Conservation (phyloP, 2,113 vertebrate species). For the Apteryx mantelli region DNA sequence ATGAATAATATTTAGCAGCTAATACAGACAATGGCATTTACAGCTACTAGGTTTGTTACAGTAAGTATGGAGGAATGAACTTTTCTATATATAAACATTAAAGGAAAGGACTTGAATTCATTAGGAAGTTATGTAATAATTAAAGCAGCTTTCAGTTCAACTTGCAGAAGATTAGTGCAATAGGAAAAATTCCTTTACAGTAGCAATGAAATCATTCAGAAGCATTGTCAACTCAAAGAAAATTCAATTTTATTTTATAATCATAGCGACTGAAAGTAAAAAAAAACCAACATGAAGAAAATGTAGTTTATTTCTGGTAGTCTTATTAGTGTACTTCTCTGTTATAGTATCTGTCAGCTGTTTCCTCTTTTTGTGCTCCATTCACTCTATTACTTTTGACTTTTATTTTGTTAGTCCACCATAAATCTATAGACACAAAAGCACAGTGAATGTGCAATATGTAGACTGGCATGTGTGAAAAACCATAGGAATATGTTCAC, state of each 20-base stretch:
- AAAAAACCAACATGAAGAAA: not conserved
- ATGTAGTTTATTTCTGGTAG: not conserved
- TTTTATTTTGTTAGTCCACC: conserved; percentile 25
- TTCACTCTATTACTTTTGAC: not conserved
- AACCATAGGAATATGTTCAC: conserved; percentile 7
- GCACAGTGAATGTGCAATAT: conserved; percentile 46
- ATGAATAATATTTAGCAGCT: conserved; percentile 56
- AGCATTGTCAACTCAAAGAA: not conserved
- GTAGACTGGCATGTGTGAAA: conserved; percentile 26
- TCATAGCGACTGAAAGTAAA: not conserved
- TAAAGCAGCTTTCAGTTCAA: not conserved
- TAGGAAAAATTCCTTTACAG: conserved; percentile 7
- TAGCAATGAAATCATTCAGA: conserved; percentile 20
- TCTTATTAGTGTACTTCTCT: conserved; percentile 11
- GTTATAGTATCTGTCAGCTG: conserved; percentile 3
- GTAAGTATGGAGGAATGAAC: not conserved
- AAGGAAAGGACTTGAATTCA: not conserved
- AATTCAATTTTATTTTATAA: not conserved
- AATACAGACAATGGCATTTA: conserved; percentile 46
- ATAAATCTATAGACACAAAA: conserved; percentile 24
- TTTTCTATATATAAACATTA: conserved; percentile 30
- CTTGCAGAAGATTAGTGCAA: conserved; percentile 9
- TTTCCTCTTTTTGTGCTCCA: conserved; percentile 66
- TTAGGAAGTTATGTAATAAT: not conserved
- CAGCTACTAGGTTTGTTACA: conserved; percentile 33